These are phyloP conservation scores for Dicerorhinus sumatrensis DNA, from an alignment of 2,113 vertebrate species.

Conservation along the genomic window DNA sequence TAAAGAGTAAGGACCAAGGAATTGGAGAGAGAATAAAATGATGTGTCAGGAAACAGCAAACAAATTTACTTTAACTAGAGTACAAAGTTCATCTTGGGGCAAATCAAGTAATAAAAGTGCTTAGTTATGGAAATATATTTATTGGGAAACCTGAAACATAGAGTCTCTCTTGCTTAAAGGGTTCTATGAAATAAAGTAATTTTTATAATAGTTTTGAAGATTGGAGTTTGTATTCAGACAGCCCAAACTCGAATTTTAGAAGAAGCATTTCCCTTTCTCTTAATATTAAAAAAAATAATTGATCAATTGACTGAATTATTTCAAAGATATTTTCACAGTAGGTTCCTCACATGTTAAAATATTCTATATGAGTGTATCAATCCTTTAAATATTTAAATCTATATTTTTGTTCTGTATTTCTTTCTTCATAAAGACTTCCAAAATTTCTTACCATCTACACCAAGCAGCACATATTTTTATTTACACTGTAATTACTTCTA, in stretches of 20 bases:
- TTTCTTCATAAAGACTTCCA: background rate
- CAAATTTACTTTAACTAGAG: background rate
- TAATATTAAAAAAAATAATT: background rate
- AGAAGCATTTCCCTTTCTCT: background rate
- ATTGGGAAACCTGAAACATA: background rate
- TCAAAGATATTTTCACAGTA: background rate
- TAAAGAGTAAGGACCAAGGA: background rate
- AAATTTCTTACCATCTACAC: background rate
- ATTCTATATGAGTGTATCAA: background rate
- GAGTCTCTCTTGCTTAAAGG: background rate
- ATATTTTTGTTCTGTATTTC: background rate
- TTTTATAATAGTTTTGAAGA: constrained; percentile 26
- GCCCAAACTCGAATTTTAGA: background rate
- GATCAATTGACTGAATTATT: background rate
- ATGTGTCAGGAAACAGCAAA: background rate
- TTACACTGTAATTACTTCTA: background rate
- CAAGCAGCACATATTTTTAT: background rate
- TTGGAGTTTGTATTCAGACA: background rate
- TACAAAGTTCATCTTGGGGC: background rate
- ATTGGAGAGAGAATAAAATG: background rate
- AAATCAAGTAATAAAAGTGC: background rate
- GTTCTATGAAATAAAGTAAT: background rate
- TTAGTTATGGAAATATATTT: background rate
- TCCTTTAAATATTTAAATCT: background rate
- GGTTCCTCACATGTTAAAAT: background rate